A percentile compares a stretch with the other conserved stretches of the same genome.
These are phyloP conservation scores for Cyprinodon brontotheroides DNA, from an alignment of 2,113 vertebrate genomes.

Conservation along the genomic window DNA sequence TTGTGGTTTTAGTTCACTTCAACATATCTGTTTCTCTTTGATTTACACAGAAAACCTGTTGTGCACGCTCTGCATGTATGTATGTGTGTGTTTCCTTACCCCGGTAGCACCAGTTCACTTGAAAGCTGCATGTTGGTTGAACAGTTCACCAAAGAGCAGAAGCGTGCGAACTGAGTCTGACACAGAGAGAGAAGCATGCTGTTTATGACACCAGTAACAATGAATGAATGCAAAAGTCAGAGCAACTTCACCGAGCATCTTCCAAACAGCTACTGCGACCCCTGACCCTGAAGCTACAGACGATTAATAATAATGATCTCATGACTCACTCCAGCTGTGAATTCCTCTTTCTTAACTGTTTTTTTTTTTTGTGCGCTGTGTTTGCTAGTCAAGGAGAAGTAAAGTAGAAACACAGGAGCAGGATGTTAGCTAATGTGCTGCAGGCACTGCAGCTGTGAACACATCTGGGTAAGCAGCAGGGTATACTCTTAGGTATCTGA, in stretches of 20 bases:
- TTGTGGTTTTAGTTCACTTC: background rate
- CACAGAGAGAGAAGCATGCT: conserved; percentile 16
- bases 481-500: background rate
- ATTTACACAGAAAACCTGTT: background rate
- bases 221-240: conserved; percentile 2
- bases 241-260: background rate
- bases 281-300: background rate
- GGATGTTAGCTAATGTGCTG: conserved; percentile 41
- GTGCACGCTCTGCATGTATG: conserved; percentile 1
- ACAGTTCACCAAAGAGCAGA: conserved; percentile 88
- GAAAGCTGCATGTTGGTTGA: conserved; percentile 91
- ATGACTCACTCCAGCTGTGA: conserved; percentile 30
- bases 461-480: conserved; percentile 32
- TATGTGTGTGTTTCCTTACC: conserved; percentile 80
- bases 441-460: conserved; percentile 47
- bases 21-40: background rate
- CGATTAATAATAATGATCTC: background rate
- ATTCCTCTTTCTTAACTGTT: conserved; percentile 32
- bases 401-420: conserved; percentile 19
- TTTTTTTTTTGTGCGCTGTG: conserved; percentile 12
- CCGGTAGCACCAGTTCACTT: conserved; percentile 83
- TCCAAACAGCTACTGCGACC: conserved; percentile 16
- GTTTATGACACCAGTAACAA: conserved; percentile 7
- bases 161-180: conserved; percentile 90
- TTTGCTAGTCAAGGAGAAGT: conserved; percentile 27